Evolutionary conservation across 2,113 vertebrate genomes (phyloP), one percentile per base, ranked within the genome.

Genomic region (Chlorodrepanis virens): DNA sequence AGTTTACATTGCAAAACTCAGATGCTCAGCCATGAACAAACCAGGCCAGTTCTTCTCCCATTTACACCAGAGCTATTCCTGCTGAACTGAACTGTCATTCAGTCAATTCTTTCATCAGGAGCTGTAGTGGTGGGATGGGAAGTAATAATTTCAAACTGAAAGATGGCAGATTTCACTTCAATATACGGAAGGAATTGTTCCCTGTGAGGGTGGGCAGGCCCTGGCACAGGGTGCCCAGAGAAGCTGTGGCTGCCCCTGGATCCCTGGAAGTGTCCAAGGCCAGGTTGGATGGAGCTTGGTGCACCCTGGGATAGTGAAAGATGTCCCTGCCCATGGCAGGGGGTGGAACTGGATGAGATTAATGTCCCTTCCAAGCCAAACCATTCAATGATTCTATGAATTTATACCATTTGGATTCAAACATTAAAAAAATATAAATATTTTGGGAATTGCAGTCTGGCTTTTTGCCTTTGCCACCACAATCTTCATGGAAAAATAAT

Each of bases 281-380:
- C 45, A 47, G 20, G 5, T 0, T 20, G 44, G 77, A 59, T 0
- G 0, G 22, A 2, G 44, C 33, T 75, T 59, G 47, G n/a, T 23
- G 40, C 63, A 54, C 0, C 8, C 54, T 83, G 63, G 47, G 40
- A 0, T 1, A 11, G 40, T 27, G 63, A 25, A 11, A 76, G 25
- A 8, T 61, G 47, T 42, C 54, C 63, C 63, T 69, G 54, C 40
- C n/a, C 25, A 16, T 61, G 33, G 45, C 23, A 67, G 37, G 23
- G 11, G 2, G 7, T 65, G 40, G 40, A 0, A 47, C 24, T 47
- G 18, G 29, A 20, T 61, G 25, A 1, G 4, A 9, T 61, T 54
- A 19, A 69, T 9, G 40, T 76, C 54, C 29, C 18, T 69, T 3
- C 54, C 29, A 11, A 27, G 29, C 16, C 54, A 68, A 23, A 40